Conservation (phyloP, 2,797 vertebrate genomes). For the Megaceryle alcyon region DNA sequence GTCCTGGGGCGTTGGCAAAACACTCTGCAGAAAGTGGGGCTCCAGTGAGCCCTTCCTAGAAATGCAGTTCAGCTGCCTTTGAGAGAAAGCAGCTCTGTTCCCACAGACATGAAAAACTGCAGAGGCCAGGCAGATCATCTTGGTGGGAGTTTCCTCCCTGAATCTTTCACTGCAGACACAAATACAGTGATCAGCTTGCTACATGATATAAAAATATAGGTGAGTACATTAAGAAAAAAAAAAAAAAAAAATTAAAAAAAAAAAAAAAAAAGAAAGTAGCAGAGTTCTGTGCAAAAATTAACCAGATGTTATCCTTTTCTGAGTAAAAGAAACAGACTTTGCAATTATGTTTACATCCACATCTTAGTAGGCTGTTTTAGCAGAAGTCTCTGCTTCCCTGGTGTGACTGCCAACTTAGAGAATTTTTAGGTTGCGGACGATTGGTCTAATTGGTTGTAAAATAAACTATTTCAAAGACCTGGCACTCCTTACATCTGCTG, state of each 20-base stretch:
- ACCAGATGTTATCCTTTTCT: background rate
- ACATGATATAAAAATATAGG: background rate
- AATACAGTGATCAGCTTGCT: background rate
- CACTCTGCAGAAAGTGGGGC: background rate
- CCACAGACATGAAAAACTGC: background rate
- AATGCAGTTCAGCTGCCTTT: background rate
- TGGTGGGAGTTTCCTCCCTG: background rate
- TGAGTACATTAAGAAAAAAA: background rate
- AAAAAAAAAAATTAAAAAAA: too few relatives aligned
- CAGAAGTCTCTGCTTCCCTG: background rate
- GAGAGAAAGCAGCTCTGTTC: background rate
- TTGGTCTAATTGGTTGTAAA: conserved; percentile 62
- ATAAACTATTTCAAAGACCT: conserved; percentile 61
- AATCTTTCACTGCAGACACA: background rate
- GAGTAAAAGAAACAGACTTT: background rate
- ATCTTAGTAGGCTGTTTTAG: background rate
- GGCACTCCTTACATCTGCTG: conserved; percentile 34
- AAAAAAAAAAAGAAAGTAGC: background rate
- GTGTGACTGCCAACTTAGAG: conserved; percentile 7
- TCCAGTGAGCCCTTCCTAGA: background rate
- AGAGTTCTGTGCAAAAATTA: background rate
- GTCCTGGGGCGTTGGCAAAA: background rate
- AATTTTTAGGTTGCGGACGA: conserved; percentile 32
- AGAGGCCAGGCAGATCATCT: background rate
- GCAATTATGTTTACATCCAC: background rate